Percentiles rank a stretch among this genome's conserved stretches.
Conservation (phyloP, 2,888 invertebrate species). For the Brassicogethes aeneus region DNA sequence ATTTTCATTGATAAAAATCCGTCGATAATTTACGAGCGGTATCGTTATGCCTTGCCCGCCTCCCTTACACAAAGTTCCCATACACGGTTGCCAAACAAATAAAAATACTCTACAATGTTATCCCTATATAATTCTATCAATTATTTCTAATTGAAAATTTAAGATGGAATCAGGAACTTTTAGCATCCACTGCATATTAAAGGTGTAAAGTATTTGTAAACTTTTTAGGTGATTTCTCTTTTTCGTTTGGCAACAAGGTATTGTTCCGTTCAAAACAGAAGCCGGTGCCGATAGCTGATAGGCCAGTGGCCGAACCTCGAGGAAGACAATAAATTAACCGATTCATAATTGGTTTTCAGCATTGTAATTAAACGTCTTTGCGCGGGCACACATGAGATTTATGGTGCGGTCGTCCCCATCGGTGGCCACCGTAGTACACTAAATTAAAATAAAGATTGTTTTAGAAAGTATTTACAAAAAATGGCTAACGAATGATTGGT, state of each 20-base stretch:
- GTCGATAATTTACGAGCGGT: constrained; percentile 1
- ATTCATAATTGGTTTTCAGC: constrained; percentile 41
- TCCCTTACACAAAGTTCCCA: too few species aligned
- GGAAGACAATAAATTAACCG: constrained; percentile 34
- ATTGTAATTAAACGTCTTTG: constrained; percentile 36
- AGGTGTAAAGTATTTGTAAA: too few species aligned
- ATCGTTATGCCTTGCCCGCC: neutral
- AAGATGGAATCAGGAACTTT: too few species aligned
- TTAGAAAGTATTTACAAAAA: too few species aligned
- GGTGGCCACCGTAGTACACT: neutral
- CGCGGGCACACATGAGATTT: constrained; percentile 16
- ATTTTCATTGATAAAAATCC: constrained; percentile 23
- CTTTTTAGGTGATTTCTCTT: too few species aligned
- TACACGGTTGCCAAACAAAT: too few species aligned
- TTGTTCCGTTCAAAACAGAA: constrained; percentile 17
- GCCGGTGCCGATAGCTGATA: constrained; percentile 4
- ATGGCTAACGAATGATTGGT: too few species aligned
- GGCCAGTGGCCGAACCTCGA: constrained; percentile 13
- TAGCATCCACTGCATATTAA: too few species aligned
- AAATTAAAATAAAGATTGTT: too few species aligned
- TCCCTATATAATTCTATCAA: too few species aligned
- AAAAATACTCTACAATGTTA: too few species aligned
- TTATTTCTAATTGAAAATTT: too few species aligned
- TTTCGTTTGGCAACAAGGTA: constrained; percentile 5
- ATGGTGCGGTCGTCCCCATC: neutral